phyloP scores from a whole-genome alignment of 2,113 vertebrate species.

The Aramus guarauna region DNA sequence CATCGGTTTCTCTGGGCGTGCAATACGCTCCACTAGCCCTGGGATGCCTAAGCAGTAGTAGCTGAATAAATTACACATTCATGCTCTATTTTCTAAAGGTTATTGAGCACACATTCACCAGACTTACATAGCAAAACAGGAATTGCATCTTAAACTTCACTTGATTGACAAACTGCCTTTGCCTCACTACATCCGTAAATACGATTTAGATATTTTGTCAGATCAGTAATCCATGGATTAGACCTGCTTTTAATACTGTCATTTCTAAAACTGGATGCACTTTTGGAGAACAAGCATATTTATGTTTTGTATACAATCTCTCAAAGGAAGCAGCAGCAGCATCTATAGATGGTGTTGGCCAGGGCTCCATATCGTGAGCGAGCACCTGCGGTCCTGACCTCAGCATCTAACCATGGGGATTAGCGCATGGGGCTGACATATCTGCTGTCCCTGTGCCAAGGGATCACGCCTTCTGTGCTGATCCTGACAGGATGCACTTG shows the following conservation, averaged over 20 bases:
- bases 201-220: neutral
- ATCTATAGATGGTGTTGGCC: neutral
- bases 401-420: neutral
- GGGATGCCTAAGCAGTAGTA: neutral
- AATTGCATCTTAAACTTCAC: neutral
- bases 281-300: neutral
- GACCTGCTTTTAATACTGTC: neutral
- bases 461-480: neutral
- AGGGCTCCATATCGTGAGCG: accelerated
- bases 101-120: neutral
- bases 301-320: neutral
- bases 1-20: neutral
- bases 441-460: neutral
- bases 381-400: neutral
- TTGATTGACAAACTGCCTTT: neutral
- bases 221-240: neutral
- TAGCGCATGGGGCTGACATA: neutral
- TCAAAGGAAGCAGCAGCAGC: neutral
- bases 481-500: neutral
- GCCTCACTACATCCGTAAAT: neutral
- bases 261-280: neutral
- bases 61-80: neutral
- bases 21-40: neutral
- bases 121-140: neutral
- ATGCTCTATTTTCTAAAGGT: neutral